phyloP scores from a whole-genome alignment of 2,888 invertebrate species.

The Clitarchus hookeri region DNA sequence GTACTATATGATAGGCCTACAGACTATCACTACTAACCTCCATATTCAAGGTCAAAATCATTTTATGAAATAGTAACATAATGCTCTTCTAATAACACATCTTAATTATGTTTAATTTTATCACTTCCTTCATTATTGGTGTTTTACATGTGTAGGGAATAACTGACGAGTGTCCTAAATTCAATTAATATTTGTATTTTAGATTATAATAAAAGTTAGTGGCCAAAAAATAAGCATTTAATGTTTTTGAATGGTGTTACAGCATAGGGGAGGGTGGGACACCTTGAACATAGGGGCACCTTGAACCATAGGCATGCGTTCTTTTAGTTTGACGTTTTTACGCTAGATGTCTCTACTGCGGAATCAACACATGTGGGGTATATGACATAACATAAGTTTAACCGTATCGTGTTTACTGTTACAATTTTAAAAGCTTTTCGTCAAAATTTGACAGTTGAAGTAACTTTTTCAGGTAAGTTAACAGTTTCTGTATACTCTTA shows the following conservation, averaged over 20 bases:
- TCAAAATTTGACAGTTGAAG: too few species aligned
- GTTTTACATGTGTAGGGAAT: slow-evolving; percentile 3
- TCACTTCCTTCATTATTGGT: neutral
- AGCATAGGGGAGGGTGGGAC: too few species aligned
- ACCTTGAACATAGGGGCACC: too few species aligned
- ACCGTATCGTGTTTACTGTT: too few species aligned
- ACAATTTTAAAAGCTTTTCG: too few species aligned
- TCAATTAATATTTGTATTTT: slow-evolving; percentile 14
- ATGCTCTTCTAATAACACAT: neutral
- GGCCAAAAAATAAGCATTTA: neutral
- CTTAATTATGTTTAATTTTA: neutral
- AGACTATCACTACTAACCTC: neutral
- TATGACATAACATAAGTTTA: too few species aligned
- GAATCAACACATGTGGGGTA: too few species aligned
- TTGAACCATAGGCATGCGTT: too few species aligned
- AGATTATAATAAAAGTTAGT: slow-evolving; percentile 3
- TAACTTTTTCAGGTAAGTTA: too few species aligned
- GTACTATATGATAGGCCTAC: neutral
- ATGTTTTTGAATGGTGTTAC: neutral
- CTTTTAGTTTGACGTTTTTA: too few species aligned
- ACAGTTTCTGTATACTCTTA: too few species aligned
- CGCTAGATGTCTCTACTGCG: too few species aligned
- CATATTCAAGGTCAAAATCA: neutral
- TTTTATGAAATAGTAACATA: slow-evolving; percentile 3
- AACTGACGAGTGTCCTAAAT: neutral